Conservation (phyloP, 53 echinoderm and acorn worm species). For the Paracentrotus lividus region DNA sequence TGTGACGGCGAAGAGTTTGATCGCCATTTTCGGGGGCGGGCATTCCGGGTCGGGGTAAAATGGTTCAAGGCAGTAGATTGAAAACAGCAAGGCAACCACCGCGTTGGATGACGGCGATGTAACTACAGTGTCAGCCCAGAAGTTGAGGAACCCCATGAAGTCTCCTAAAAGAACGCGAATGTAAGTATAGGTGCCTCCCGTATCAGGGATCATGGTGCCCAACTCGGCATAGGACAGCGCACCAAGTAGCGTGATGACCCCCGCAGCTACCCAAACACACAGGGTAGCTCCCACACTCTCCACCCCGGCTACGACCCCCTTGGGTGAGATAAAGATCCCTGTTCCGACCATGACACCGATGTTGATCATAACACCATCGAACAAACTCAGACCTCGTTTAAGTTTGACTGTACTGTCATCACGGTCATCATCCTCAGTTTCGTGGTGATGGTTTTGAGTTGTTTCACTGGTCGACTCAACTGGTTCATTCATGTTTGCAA, state of each 20-base stretch:
- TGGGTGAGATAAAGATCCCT: conserved; percentile 71
- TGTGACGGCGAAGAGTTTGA: background rate
- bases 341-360: conserved; percentile 61
- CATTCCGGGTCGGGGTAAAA: conserved; percentile 62
- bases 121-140: conserved; percentile 54
- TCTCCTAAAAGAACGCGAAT: conserved; percentile 57
- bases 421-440: background rate
- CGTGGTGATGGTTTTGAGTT: no score
- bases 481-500: no score
- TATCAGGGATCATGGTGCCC: conserved; percentile 67
- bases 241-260: conserved; percentile 54
- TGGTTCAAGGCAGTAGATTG: conserved; percentile 65
- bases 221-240: conserved; percentile 64
- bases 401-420: conserved; percentile 10
- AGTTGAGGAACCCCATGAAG: conserved; percentile 54
- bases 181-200: conserved; percentile 60
- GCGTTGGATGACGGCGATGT: conserved; percentile 25
- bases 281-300: conserved; percentile 55
- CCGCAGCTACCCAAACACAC: conserved; percentile 48
- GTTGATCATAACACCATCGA: conserved; percentile 51
- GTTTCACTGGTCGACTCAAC: no score
- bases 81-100: conserved; percentile 40
- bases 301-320: conserved; percentile 60
- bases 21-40: conserved; percentile 26
- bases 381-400: background rate